A percentile compares a stretch with the other conserved stretches of the same genome.
These are phyloP conservation scores for Oscheius onirici DNA, from an alignment of 2,888 invertebrate species.

Conservation along the genomic window DNA sequence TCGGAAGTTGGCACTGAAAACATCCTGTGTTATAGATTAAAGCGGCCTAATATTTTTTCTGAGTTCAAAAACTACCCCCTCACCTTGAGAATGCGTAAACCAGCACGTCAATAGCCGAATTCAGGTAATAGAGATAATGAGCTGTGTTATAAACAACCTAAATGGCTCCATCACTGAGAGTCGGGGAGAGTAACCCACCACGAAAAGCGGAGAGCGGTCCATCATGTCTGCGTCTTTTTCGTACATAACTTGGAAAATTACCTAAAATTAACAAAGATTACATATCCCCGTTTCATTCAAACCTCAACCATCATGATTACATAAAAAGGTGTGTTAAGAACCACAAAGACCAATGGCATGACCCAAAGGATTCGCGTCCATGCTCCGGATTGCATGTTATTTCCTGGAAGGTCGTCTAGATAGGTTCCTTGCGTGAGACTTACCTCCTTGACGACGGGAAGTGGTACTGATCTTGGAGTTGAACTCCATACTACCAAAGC, in stretches of 20 bases:
- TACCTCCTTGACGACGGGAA: slow-evolving; percentile 49
- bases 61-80: background rate
- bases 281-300: background rate
- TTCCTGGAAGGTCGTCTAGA: slow-evolving; percentile 18
- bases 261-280: slow-evolving; percentile 18
- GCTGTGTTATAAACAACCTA: slow-evolving; percentile 64
- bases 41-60: background rate
- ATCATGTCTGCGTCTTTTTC: slow-evolving; percentile 39
- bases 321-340: slow-evolving; percentile 70
- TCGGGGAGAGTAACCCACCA: slow-evolving; percentile 30
- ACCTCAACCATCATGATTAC: slow-evolving; percentile 54
- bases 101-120: slow-evolving; percentile 68
- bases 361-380: slow-evolving; percentile 68
- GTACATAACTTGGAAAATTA: slow-evolving; percentile 48
- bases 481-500: slow-evolving; percentile 40
- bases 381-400: slow-evolving; percentile 43
- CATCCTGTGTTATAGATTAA: background rate
- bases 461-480: slow-evolving; percentile 33
- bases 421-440: background rate
- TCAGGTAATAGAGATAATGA: slow-evolving; percentile 70
- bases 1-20: slow-evolving; percentile 68
- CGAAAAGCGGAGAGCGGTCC: slow-evolving; percentile 43
- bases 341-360: slow-evolving; percentile 69
- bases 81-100: slow-evolving; percentile 71
- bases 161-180: slow-evolving; percentile 11